Conservation (phyloP, 2,113 vertebrate genomes). For the Vidua chalybeata region DNA sequence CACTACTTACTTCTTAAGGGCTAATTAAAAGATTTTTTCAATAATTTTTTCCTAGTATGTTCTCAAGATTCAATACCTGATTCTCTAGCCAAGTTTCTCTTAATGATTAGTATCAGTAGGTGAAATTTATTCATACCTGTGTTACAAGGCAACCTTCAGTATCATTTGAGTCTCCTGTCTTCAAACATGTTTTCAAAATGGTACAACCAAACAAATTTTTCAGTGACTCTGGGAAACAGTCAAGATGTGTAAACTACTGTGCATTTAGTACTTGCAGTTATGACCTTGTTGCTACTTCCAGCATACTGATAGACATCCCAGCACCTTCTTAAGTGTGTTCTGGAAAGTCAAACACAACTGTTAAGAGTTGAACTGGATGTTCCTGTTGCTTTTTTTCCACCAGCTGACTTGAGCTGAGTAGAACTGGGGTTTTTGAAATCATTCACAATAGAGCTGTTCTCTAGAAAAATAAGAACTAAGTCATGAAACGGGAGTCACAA, state of each 20-base stretch:
- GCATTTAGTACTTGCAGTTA: neutral
- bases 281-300: neutral
- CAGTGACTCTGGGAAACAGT: constrained; percentile 4
- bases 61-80: neutral
- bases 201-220: neutral
- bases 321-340: neutral
- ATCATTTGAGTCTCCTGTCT: neutral
- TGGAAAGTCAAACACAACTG: constrained; percentile 6
- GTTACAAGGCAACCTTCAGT: neutral
- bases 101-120: neutral
- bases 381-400: neutral
- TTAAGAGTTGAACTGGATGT: neutral
- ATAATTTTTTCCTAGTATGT: neutral
- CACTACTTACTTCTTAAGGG: neutral
- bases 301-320: neutral
- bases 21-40: neutral
- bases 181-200: neutral
- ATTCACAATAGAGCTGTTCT: neutral
- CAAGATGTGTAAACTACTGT: neutral
- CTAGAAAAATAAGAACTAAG: neutral
- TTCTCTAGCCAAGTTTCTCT: neutral
- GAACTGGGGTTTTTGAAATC: neutral
- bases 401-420: neutral
- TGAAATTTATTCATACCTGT: neutral
- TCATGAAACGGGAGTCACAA: neutral